A percentile compares a stretch with the other conserved stretches of the same genome.
phyloP scores from a whole-genome alignment of 2,113 vertebrate genomes.

The Mungos mungo region DNA sequence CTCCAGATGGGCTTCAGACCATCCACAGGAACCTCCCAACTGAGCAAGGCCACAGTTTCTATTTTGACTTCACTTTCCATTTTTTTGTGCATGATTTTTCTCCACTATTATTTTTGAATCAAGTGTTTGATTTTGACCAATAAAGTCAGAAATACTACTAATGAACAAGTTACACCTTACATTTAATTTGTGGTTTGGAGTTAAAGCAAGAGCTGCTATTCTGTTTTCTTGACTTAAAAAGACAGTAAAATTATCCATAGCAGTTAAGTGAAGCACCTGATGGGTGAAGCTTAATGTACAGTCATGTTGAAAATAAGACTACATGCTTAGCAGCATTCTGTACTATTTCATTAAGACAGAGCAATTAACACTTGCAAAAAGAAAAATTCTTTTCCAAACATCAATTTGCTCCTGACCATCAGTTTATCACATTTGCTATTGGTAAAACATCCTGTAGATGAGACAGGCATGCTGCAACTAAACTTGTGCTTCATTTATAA shows the following conservation, averaged over 20 bases:
- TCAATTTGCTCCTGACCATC: background rate
- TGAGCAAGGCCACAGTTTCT: background rate
- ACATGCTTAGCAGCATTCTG: background rate
- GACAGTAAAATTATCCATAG: background rate
- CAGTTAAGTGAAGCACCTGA: background rate
- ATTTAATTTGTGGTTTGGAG: background rate
- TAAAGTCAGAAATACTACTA: background rate
- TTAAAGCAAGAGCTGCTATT: background rate
- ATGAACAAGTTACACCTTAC: background rate
- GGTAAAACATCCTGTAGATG: background rate
- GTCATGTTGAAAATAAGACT: background rate
- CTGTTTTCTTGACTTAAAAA: background rate
- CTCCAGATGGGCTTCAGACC: background rate
- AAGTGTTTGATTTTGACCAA: background rate
- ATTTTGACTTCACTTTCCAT: background rate
- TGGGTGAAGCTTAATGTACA: background rate
- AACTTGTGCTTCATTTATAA: background rate
- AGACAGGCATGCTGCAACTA: background rate
- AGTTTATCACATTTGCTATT: background rate
- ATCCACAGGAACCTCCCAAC: fast-evolving
- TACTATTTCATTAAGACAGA: background rate
- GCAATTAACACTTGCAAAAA: background rate
- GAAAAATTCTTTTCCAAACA: background rate
- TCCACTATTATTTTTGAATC: background rate
- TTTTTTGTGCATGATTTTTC: background rate